These are phyloP conservation scores for Hypothenemus hampei DNA, from an alignment of 1,140 invertebrate species.

Conservation along the genomic window DNA sequence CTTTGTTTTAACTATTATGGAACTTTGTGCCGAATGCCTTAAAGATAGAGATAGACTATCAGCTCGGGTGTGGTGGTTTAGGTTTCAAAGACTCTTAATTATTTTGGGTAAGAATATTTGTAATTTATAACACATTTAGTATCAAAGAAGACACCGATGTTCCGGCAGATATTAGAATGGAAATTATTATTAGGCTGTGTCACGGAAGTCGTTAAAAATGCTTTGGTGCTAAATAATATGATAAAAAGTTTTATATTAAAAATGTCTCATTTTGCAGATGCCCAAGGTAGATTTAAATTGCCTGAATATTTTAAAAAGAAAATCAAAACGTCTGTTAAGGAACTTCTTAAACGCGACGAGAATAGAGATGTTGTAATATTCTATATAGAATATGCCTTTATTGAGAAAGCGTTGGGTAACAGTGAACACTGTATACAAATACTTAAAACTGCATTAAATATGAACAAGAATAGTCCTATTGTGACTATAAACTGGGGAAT, in stretches of 20 bases:
- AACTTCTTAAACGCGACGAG: slow-evolving; percentile 50
- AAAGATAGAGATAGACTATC: slow-evolving; percentile 43
- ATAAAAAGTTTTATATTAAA: background rate
- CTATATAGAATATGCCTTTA: slow-evolving; percentile 59
- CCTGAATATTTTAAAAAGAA: slow-evolving; percentile 46
- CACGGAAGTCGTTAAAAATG: no score
- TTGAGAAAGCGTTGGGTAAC: slow-evolving; percentile 53
- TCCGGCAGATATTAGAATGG: no score
- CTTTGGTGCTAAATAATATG: background rate
- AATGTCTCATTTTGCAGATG: slow-evolving; percentile 40
- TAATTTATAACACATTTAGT: no score
- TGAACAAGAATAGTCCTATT: slow-evolving; percentile 23
- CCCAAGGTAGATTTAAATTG: slow-evolving; percentile 45
- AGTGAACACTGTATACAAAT: slow-evolving; percentile 47
- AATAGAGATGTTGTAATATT: slow-evolving; percentile 55
- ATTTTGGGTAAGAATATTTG: slow-evolving; percentile 45
- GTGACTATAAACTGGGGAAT: slow-evolving; percentile 12
- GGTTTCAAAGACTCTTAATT: slow-evolving; percentile 55
- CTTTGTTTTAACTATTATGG: slow-evolving; percentile 47
- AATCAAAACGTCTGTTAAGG: slow-evolving; percentile 51
- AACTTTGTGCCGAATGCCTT: slow-evolving; percentile 44
- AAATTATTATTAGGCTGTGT: no score
- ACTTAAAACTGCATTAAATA: slow-evolving; percentile 48
- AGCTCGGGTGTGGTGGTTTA: slow-evolving; percentile 56
- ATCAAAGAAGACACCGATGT: no score